Evolutionary conservation across 1,140 invertebrate genomes (phyloP), one percentile per base, ranked within the genome.

Genomic region (Idris sp.): DNA sequence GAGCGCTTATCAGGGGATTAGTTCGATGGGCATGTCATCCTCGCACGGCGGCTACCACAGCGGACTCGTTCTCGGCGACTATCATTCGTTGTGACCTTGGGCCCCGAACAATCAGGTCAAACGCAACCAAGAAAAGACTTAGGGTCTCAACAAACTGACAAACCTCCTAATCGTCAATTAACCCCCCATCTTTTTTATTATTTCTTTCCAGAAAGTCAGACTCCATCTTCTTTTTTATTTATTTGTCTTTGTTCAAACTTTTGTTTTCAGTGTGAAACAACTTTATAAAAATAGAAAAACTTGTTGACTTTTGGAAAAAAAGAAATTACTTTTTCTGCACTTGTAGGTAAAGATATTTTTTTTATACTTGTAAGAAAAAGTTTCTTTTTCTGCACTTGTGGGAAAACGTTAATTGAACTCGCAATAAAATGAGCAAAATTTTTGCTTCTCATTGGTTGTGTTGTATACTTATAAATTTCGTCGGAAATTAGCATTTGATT

Each of bases 1-100:
- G 86, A 82, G 80, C 44, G 82, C 85, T 3, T 88, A 88, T 35
- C 85, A 84, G 58, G 75, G 85, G 0, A 85, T 86, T 76, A 77
- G 81, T 8, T 77, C 86, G 5, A 86, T 86, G 85, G 84, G 85
- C 0, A 87, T 87, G 85, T 81, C 85, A 0, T 76, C 81, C 15
- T 78, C 83, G 2, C 86, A 88, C 62, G 76, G 80, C n/a, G 78
- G 82, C 62, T 88, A 87, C 62, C 86, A 86, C 77, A 86, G 84
- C 68, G 84, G 84, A 18, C 76, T 88, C 36, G 86, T 87, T 36
- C 77, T 88, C 54, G 86, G 85, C 28, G 86, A 88, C 28, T 88
- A 87, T 64, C 86, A 87, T 40, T 84, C 86, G 54, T 88, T 88
- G 85, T 88, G 86, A 88, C 86, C 84, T 83, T 87, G 86, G 86